Evolutionary conservation across 2,888 invertebrate species (phyloP).

Genomic region (Folsomia candida): DNA sequence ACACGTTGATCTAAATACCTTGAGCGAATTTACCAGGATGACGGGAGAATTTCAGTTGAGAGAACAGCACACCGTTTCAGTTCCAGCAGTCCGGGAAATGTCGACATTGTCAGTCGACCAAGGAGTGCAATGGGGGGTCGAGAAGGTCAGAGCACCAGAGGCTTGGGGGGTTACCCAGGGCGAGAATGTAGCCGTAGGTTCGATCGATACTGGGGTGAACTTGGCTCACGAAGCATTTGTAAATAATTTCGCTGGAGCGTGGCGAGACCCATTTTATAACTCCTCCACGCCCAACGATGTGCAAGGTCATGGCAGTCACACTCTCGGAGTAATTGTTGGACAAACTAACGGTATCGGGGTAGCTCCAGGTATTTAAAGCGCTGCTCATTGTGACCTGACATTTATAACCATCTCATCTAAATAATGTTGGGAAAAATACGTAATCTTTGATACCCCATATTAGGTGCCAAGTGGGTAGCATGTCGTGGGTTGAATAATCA

Average conservation of each 20-base stretch:
- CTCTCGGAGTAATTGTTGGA: constrained; percentile 7
- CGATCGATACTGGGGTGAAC: constrained; percentile 16
- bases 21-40: neutral
- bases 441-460: neutral
- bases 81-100: neutral
- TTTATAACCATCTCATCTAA: neutral
- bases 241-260: neutral
- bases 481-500: constrained; percentile 8
- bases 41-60: neutral
- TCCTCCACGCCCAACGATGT: constrained; percentile 1
- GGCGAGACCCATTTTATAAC: constrained; percentile 8
- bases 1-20: neutral
- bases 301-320: constrained; percentile 17
- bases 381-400: too few species aligned
- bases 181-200: neutral
- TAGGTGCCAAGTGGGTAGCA: constrained; percentile 1
- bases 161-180: neutral
- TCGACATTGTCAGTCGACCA: neutral
- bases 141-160: neutral
- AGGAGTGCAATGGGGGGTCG: neutral
- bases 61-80: neutral
- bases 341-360: constrained; percentile 14
- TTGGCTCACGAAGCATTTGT: constrained; percentile 9
- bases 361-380: constrained; percentile 17
- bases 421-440: neutral